Percentiles rank a stretch among this genome's conserved stretches.
Conservation (phyloP, 2,113 vertebrate genomes). For the Halichoeres trimaculatus region DNA sequence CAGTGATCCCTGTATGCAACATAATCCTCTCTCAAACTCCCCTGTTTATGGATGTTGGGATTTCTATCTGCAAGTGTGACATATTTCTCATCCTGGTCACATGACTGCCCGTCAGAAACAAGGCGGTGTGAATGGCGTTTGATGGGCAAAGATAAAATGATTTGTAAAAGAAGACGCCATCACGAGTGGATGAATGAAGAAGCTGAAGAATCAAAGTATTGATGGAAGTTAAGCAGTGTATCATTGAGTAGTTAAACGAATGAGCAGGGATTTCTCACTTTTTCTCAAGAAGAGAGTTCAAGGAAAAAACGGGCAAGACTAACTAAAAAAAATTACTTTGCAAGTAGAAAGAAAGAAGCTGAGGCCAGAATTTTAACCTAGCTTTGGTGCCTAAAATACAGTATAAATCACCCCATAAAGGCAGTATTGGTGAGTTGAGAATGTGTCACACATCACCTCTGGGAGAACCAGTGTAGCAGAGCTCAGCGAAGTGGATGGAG, state of each 20-base stretch:
- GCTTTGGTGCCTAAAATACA: conserved; percentile 40
- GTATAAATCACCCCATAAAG: conserved; percentile 71
- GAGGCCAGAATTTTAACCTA: conserved; percentile 8
- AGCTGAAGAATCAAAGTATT: conserved; percentile 47
- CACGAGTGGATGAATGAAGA: neutral
- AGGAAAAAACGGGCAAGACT: conserved; percentile 40
- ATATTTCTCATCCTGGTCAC: conserved; percentile 67
- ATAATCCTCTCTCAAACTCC: conserved; percentile 70
- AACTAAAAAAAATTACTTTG: neutral
- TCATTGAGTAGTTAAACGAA: conserved; percentile 85
- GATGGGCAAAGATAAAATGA: conserved; percentile 16
- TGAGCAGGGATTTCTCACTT: conserved; percentile 82
- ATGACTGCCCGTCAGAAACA: conserved; percentile 15
- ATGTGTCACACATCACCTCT: conserved; percentile 78
- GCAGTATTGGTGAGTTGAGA: conserved; percentile 73
- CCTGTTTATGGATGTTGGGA: conserved; percentile 79
- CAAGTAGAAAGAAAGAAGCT: neutral
- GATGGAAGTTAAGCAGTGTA: conserved; percentile 77
- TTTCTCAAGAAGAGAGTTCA: conserved; percentile 58
- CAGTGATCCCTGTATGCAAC: conserved; percentile 73
- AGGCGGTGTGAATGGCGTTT: conserved; percentile 19
- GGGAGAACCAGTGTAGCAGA: conserved; percentile 71
- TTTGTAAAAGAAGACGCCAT: neutral
- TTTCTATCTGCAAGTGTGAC: conserved; percentile 78
- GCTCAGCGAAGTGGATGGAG: conserved; percentile 75